A percentile compares a stretch with the other conserved stretches of the same genome.
These are phyloP conservation scores for Drosophila erecta DNA, from an alignment of 1,140 invertebrate genomes.

Conservation along the genomic window DNA sequence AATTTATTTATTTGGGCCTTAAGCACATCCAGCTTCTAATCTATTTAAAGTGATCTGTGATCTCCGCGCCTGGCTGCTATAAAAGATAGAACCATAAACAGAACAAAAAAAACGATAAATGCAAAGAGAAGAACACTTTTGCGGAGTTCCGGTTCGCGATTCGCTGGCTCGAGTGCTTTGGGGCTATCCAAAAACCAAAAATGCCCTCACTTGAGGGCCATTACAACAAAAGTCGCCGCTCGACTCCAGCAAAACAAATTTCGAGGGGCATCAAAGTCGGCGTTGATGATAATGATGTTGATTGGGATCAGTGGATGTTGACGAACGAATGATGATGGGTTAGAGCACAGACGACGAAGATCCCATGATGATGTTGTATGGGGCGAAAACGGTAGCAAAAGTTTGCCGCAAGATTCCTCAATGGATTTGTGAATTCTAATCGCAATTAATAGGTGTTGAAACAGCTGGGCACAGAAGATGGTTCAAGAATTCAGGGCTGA, in stretches of 20 bases:
- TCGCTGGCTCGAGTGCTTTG: constrained; percentile 39
- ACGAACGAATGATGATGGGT: constrained; percentile 20
- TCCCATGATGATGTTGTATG: not conserved
- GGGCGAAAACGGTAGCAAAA: constrained; percentile 39
- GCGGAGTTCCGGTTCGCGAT: constrained; percentile 71
- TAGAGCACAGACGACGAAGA: constrained; percentile 3
- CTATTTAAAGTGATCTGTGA: constrained; percentile 8
- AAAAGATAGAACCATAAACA: constrained; percentile 31
- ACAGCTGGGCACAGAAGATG: not conserved
- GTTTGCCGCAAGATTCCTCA: constrained; percentile 2
- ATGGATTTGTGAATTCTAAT: constrained; percentile 4
- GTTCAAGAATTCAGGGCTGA: constrained; percentile 32
- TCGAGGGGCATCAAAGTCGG: constrained; percentile 23
- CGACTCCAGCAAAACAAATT: constrained; percentile 24
- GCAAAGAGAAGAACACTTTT: constrained; percentile 31
- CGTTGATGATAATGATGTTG: constrained; percentile 34
- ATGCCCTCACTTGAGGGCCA: constrained; percentile 74
- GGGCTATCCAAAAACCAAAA: constrained; percentile 38
- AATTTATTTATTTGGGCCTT: not conserved
- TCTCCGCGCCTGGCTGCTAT: constrained; percentile 39
- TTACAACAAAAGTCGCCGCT: constrained; percentile 45
- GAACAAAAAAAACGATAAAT: constrained; percentile 10
- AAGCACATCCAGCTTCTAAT: not conserved
- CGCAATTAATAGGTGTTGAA: constrained; percentile 28
- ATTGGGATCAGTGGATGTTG: constrained; percentile 34